Percentiles rank a stretch among this genome's conserved stretches.
Evolutionary conservation across 2,113 vertebrate species (phyloP).

Genomic region (Tylochromis polylepis): DNA sequence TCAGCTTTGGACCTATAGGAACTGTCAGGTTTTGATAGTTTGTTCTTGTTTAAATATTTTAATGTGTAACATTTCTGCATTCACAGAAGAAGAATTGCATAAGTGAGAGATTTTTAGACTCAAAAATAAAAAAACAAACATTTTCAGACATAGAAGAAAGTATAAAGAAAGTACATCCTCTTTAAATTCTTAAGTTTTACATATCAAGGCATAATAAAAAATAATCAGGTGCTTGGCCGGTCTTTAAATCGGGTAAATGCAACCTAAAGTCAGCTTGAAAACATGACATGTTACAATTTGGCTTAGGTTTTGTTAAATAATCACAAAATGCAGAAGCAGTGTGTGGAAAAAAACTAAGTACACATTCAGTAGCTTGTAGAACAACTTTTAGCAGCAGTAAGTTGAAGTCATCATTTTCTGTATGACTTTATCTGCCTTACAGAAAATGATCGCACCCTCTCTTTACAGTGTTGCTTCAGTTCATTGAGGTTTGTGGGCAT

Average conservation of each 20-base stretch:
- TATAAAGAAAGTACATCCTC: background rate
- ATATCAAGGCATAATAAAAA: background rate
- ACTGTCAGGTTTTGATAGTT: background rate
- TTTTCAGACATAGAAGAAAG: background rate
- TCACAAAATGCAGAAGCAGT: background rate
- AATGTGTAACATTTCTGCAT: background rate
- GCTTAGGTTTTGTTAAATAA: no score
- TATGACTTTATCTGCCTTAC: background rate
- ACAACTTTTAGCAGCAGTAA: background rate
- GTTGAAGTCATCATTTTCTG: background rate
- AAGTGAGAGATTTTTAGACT: background rate
- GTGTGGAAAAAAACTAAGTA: background rate
- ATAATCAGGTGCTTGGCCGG: background rate
- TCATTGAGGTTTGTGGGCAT: background rate
- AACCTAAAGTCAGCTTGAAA: background rate
- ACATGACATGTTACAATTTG: background rate
- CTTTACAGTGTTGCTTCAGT: background rate
- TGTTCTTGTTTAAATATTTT: background rate
- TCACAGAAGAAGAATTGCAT: background rate
- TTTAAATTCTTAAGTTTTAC: background rate
- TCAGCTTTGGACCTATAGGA: background rate
- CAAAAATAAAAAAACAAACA: background rate
- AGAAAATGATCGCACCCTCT: background rate
- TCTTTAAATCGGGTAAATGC: background rate
- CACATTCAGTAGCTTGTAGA: background rate